Evolutionary conservation across 2,888 invertebrate species (phyloP), one percentile per base, ranked within the genome.

Genomic region (Campoletis raptor): DNA sequence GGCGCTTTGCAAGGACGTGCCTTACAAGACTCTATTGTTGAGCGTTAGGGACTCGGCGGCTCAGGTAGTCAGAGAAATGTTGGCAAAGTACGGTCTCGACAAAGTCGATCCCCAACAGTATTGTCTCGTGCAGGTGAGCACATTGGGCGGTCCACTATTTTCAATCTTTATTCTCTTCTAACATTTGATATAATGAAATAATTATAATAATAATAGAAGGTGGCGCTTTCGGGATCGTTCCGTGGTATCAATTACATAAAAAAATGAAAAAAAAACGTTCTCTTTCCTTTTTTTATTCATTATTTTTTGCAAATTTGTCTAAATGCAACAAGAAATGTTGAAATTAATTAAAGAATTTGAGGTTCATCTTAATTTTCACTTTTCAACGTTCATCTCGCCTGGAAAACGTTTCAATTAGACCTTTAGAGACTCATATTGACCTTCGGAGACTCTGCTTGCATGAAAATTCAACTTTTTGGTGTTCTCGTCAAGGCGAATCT

Each of bases 11-110:
- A 97, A 98, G 91, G 99, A 99, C 95, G 99, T 99, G 93, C 99
- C 99, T 74, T 99, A 99, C 95, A 99, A 99, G 95, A 99, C 99
- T 9, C 95, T 99, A 80, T 95, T 99, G 90, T 96, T 99, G 88
- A 99, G 99, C 24, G 97, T 99, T 79, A 96, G 98, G 85, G 99
- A 99, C 95, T 97, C 97, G 80, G 99, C 99, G 12, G 97, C 97
- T 76, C 97, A 97, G 90, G 99, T 99, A 79, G 98, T 99, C 79
- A 96, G 97, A 89, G 99, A 99, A 95, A 99, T 99, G 96, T 96
- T 99, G 87, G 97, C 98, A 92, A 99, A 99, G 95, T 99, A 99
- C 94, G 99, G 99, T 52, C 95, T 99, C 91, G 97, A 97, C 87
- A 97, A 97, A 92, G 97, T 97, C 91, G 98, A 99, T 94, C 98